Conservation (phyloP, 2,888 invertebrate species). For the Gasteruption jaculator region DNA sequence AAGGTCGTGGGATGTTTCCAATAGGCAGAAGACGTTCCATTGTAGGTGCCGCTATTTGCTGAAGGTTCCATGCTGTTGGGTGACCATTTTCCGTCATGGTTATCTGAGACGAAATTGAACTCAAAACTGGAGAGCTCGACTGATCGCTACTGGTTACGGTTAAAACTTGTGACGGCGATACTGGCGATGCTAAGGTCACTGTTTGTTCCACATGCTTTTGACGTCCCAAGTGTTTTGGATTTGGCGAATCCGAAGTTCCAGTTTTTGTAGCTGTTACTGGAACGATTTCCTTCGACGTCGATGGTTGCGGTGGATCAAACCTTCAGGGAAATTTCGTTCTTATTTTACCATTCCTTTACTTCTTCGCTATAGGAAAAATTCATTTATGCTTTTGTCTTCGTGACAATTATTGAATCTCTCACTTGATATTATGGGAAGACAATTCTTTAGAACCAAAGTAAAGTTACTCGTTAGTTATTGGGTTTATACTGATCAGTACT, state of each 20-base stretch:
- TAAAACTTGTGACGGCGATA: slow-evolving; percentile 39
- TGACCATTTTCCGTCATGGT: slow-evolving; percentile 42
- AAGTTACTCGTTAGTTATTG: too few species aligned
- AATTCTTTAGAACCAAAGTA: too few species aligned
- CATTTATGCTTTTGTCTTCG: too few species aligned
- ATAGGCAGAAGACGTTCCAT: slow-evolving; percentile 60
- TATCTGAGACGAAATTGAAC: slow-evolving; percentile 43
- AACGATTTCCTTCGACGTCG: not conserved
- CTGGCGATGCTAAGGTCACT: slow-evolving; percentile 37
- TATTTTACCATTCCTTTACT: too few species aligned
- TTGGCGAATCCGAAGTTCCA: slow-evolving; percentile 29
- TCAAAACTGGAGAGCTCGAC: slow-evolving; percentile 41
- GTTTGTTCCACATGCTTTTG: slow-evolving; percentile 39
- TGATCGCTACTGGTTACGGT: slow-evolving; percentile 40
- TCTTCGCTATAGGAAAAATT: too few species aligned
- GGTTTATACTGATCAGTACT: too few species aligned
- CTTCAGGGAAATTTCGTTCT: too few species aligned
- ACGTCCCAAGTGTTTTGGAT: slow-evolving; percentile 39
- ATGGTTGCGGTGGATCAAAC: too few species aligned
- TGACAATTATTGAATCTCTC: too few species aligned
- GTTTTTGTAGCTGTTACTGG: not conserved
- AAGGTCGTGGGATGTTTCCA: slow-evolving; percentile 44
- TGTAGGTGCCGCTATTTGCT: slow-evolving; percentile 39
- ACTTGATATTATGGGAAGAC: too few species aligned
- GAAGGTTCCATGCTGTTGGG: slow-evolving; percentile 30